Conservation (phyloP, 2,888 invertebrate genomes). For the Augochlorella aurata region DNA sequence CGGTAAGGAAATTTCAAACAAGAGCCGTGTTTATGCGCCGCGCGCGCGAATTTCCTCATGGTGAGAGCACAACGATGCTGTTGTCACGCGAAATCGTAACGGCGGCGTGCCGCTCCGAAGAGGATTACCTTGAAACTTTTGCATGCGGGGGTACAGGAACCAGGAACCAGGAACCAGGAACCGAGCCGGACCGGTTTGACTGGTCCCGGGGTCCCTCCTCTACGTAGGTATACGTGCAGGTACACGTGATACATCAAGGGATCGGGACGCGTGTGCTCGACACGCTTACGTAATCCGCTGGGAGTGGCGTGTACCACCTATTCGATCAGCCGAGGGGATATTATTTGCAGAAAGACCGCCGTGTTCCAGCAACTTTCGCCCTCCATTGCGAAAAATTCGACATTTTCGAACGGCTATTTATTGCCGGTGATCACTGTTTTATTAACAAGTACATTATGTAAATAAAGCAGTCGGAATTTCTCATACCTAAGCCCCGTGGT, state of each 20-base stretch:
- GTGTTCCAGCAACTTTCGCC: not conserved
- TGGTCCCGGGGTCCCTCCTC: conserved; percentile 57
- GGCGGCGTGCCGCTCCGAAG: conserved; percentile 55
- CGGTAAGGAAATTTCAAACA: conserved; percentile 41
- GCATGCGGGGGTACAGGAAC: conserved; percentile 67
- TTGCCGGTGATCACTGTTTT: not conserved
- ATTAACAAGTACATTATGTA: too few relatives aligned
- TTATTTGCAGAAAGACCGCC: conserved; percentile 35
- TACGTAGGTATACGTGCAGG: conserved; percentile 61
- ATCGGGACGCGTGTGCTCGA: conserved; percentile 55
- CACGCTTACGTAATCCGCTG: conserved; percentile 63
- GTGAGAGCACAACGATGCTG: conserved; percentile 17
- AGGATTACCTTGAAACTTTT: conserved; percentile 69
- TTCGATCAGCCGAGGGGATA: conserved; percentile 46
- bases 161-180: conserved; percentile 74
- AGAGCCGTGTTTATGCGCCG: conserved; percentile 39
- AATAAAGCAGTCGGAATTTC: too few relatives aligned
- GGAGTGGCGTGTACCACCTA: conserved; percentile 66
- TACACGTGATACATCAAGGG: conserved; percentile 61
- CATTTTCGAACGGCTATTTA: not conserved
- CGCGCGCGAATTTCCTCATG: conserved; percentile 49
- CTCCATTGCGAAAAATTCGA: not conserved
- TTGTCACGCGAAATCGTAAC: conserved; percentile 57
- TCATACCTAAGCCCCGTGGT: too few relatives aligned
- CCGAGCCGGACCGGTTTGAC: conserved; percentile 71